A percentile compares a stretch with the other conserved stretches of the same genome.
Evolutionary conservation across 2,797 vertebrate species (phyloP).

Genomic region (Eulemur coronatus): DNA sequence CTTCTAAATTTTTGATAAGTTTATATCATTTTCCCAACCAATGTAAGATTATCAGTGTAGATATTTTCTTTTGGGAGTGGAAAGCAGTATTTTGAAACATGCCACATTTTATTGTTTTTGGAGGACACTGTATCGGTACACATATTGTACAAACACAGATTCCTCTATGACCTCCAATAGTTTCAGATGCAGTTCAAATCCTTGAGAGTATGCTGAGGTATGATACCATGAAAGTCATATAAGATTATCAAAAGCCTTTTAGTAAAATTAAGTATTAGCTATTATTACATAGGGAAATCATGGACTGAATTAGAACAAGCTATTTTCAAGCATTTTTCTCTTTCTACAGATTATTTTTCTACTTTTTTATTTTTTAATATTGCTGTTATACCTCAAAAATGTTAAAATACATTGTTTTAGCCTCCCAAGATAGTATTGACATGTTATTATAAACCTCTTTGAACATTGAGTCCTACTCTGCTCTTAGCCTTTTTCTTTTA

Average conservation of each 20-base stretch:
- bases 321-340: slow-evolving; percentile 42
- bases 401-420: background rate
- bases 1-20: background rate
- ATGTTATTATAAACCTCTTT: background rate
- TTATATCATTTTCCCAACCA: background rate
- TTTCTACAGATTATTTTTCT: background rate
- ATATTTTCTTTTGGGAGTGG: slow-evolving; percentile 4
- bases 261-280: background rate
- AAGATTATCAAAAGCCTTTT: background rate
- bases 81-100: slow-evolving; percentile 41
- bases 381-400: background rate
- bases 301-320: background rate
- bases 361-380: slow-evolving; percentile 5
- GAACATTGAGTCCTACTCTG: background rate
- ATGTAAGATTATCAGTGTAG: background rate
- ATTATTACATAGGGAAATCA: background rate
- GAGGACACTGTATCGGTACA: background rate
- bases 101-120: slow-evolving; percentile 16
- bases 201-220: background rate
- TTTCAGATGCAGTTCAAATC: background rate
- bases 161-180: background rate
- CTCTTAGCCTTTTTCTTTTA: slow-evolving; percentile 1
- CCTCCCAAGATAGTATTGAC: background rate
- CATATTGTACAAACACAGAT: background rate
- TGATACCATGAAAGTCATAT: background rate